Conservation (phyloP, 2,888 invertebrate species). For the Leistus spinibarbis region DNA sequence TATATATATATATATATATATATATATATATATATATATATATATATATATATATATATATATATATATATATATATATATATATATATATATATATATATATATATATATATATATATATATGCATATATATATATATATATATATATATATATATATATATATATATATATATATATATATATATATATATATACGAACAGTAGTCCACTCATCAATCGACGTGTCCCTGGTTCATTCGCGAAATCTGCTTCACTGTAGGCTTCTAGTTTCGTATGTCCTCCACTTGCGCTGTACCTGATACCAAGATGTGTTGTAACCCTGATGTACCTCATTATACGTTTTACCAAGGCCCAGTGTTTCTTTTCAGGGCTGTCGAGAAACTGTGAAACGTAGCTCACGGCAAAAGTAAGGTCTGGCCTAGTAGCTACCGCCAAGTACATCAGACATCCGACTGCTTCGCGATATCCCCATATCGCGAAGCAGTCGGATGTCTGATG, state of each 20-base stretch:
- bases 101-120: too few relatives aligned
- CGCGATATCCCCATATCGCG: too few relatives aligned
- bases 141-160: too few relatives aligned
- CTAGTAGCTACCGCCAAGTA: constrained; percentile 14
- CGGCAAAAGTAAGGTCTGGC: constrained; percentile 14
- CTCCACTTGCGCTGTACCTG: not conserved
- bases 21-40: too few relatives aligned
- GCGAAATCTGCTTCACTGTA: constrained; percentile 40
- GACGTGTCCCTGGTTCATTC: constrained; percentile 14
- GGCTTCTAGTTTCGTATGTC: constrained; percentile 8
- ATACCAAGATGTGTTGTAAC: not conserved
- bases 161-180: too few relatives aligned
- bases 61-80: too few relatives aligned
- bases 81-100: too few relatives aligned
- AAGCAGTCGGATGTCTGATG: too few relatives aligned
- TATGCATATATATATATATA: too few relatives aligned
- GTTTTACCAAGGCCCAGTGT: not conserved
- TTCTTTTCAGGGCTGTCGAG: not conserved
- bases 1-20: too few relatives aligned
- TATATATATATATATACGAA: too few relatives aligned
- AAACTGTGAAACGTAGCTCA: constrained; percentile 13
- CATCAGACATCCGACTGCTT: constrained; percentile 22
- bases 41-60: too few relatives aligned
- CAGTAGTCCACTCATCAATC: constrained; percentile 18
- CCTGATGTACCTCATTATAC: not conserved